Evolutionary conservation across 1,140 invertebrate genomes (phyloP).

Genomic region (Gonioctena quinquepunctata): DNA sequence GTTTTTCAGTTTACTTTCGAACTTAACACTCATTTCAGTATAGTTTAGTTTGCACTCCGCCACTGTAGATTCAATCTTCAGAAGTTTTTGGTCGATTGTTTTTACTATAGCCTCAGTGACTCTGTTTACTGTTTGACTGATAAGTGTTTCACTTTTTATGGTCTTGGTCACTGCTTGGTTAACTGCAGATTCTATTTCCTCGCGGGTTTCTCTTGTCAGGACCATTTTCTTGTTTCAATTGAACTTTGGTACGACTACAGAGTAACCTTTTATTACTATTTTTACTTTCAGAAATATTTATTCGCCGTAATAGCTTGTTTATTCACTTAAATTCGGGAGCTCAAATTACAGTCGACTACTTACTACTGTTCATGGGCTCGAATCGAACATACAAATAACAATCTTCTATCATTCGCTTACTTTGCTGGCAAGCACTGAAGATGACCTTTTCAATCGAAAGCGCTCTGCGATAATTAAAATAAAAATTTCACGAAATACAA

Average conservation of each 20-base stretch:
- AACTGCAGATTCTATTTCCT: neutral
- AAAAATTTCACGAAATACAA: too few species aligned
- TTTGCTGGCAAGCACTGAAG: too few species aligned
- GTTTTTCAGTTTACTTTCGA: neutral
- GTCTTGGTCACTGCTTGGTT: neutral
- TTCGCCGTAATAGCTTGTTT: neutral
- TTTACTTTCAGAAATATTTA: neutral
- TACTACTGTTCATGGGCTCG: neutral
- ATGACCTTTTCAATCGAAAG: too few species aligned
- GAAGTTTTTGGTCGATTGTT: neutral
- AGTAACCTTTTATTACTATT: neutral
- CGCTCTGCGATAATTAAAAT: too few species aligned
- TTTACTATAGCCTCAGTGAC: neutral
- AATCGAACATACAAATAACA: too few species aligned
- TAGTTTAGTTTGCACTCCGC: neutral
- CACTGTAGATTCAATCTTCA: neutral
- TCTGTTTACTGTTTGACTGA: neutral
- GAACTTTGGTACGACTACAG: neutral
- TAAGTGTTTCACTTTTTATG: neutral
- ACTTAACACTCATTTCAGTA: neutral
- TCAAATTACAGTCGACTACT: neutral
- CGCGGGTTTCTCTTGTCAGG: neutral
- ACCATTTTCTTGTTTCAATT: neutral
- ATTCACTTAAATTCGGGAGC: neutral
- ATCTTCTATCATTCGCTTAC: too few species aligned